These are phyloP conservation scores for Pangasius djambal DNA, from an alignment of 2,797 vertebrate species.

Conservation along the genomic window DNA sequence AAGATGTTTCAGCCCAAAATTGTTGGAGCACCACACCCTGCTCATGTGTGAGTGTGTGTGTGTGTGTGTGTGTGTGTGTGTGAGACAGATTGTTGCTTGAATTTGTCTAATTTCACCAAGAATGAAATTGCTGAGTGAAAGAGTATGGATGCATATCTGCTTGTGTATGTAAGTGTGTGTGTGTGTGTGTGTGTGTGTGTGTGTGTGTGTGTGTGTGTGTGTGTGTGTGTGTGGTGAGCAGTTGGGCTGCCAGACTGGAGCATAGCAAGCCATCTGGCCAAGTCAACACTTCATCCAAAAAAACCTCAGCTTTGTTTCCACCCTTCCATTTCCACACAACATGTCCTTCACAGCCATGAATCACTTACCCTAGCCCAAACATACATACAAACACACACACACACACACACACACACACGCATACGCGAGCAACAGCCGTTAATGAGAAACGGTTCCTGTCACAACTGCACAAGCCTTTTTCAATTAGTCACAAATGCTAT, in stretches of 20 bases:
- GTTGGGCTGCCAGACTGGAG: conserved; percentile 89
- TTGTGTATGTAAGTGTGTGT: conserved; percentile 32
- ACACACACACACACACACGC: conserved; percentile 18
- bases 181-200: conserved; percentile 42
- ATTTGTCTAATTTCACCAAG: conserved; percentile 28
- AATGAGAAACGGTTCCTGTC: conserved; percentile 38
- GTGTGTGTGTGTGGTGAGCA: conserved; percentile 69
- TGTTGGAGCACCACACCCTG: conserved; percentile 30
- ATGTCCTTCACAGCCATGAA: conserved; percentile 53
- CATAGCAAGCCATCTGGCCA: conserved; percentile 88
- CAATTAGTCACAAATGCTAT: conserved; percentile 37
- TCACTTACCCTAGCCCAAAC: conserved; percentile 56
- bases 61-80: conserved; percentile 47
- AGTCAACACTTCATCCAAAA: conserved; percentile 82
- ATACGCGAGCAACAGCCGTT: conserved; percentile 22
- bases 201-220: conserved; percentile 52
- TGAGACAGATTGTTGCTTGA: conserved; percentile 16
- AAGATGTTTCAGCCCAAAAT: conserved; percentile 23
- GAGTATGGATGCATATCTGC: conserved; percentile 26
- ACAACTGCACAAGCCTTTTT: conserved; percentile 46
- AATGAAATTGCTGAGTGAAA: conserved; percentile 36
- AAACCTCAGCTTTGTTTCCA: conserved; percentile 89
- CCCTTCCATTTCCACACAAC: conserved; percentile 58
- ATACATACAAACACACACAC: conserved; percentile 49
- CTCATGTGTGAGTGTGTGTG: conserved; percentile 38